Percentiles rank a stretch among this genome's conserved stretches.
Conservation (phyloP, 2,888 invertebrate genomes). For the Hypomecis punctinalis region DNA sequence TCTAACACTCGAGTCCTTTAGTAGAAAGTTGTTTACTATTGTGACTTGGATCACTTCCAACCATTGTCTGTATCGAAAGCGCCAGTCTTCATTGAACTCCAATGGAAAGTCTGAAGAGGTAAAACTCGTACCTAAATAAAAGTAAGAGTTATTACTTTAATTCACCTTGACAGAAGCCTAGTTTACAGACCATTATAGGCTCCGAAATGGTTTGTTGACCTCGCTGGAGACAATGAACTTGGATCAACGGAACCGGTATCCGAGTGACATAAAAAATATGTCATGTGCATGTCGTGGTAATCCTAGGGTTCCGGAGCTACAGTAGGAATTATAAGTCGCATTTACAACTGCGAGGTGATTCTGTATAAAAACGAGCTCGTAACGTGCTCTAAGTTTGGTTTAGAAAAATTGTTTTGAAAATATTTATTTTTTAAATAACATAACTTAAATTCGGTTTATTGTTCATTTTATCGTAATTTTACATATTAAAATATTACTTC, state of each 20-base stretch:
- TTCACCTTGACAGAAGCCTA: constrained; percentile 52
- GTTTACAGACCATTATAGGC: constrained; percentile 39
- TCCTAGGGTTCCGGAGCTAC: no score
- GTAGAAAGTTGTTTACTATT: constrained; percentile 46
- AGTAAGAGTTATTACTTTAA: constrained; percentile 52
- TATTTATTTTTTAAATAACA: no score
- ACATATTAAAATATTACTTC: no score
- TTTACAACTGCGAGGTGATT: no score
- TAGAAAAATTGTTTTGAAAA: no score
- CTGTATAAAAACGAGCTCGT: no score
- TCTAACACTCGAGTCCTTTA: constrained; percentile 42
- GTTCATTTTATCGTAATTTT: no score
- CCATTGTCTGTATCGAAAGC: constrained; percentile 49
- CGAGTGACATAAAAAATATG: constrained; percentile 48
- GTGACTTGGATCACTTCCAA: constrained; percentile 53
- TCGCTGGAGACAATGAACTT: constrained; percentile 69
- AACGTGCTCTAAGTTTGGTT: no score
- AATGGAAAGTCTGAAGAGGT: constrained; percentile 29
- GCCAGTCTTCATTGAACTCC: constrained; percentile 27
- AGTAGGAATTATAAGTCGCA: no score
- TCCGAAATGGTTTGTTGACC: constrained; percentile 67
- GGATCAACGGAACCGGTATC: constrained; percentile 60
- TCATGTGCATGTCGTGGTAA: no score
- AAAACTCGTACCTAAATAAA: constrained; percentile 39
- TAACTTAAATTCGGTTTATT: no score